These are phyloP conservation scores for Philereme transversata DNA, from an alignment of 2,888 invertebrate genomes.

Conservation along the genomic window DNA sequence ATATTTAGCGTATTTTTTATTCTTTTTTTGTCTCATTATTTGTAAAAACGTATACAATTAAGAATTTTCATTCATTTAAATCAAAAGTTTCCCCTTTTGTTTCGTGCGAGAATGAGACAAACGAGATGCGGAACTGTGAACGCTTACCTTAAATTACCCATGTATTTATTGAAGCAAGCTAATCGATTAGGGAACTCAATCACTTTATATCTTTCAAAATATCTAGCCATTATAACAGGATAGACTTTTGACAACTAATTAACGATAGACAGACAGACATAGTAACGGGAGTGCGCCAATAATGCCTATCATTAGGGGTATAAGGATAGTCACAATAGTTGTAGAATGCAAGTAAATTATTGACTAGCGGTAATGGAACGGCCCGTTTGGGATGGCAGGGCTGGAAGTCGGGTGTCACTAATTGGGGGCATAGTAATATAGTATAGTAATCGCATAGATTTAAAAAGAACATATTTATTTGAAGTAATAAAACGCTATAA, in stretches of 20 bases:
- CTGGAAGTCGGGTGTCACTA: conserved; percentile 8
- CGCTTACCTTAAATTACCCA: not conserved
- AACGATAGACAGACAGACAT: conserved; percentile 33
- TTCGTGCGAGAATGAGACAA: no score
- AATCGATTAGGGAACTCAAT: conserved; percentile 18
- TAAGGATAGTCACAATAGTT: conserved; percentile 41
- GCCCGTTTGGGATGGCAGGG: conserved; percentile 29
- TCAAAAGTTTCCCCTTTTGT: no score
- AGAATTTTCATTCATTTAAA: no score
- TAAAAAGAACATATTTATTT: no score
- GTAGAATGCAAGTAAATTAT: conserved; percentile 46
- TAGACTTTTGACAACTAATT: conserved; percentile 38
- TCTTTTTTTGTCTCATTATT: no score
- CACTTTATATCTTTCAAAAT: conserved; percentile 16
- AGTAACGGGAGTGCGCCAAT: conserved; percentile 23
- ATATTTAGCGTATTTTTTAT: no score
- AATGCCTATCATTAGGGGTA: conserved; percentile 30
- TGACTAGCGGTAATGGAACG: conserved; percentile 34
- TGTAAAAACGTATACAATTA: no score
- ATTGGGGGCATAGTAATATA: conserved; percentile 10
- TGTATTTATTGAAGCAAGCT: conserved; percentile 7
- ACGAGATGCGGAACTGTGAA: no score
- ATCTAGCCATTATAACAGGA: conserved; percentile 22
- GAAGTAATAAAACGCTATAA: no score
- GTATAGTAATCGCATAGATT: no score